Evolutionary conservation across 2,797 vertebrate species (phyloP).

Genomic region (Bucorvus abyssinicus): DNA sequence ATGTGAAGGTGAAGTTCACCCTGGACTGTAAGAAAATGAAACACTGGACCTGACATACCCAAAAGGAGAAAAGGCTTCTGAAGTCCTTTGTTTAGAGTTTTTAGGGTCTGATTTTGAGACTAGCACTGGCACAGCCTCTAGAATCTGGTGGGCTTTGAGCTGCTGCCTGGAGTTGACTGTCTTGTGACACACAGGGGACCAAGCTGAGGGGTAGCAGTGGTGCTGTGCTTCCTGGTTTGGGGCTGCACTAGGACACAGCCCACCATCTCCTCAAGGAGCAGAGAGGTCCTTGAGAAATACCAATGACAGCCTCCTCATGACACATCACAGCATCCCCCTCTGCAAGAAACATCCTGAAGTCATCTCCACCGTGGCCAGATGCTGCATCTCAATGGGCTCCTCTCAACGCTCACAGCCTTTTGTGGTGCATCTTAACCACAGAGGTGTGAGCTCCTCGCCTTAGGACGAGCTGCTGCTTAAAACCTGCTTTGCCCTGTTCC

Average conservation of each 20-base stretch:
- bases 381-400: background rate
- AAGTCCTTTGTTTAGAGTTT: background rate
- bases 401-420: background rate
- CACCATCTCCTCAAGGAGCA: background rate
- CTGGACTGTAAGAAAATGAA: background rate
- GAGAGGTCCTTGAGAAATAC: accelerated
- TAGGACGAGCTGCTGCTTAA: background rate
- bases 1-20: background rate
- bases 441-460: background rate
- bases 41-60: background rate
- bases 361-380: background rate
- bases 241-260: background rate
- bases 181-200: accelerated
- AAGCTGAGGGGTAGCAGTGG: background rate
- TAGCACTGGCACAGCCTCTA: background rate
- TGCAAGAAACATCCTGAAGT: background rate
- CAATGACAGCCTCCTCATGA: accelerated
- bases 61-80: background rate
- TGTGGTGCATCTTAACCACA: background rate
- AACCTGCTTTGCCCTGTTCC: background rate
- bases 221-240: background rate
- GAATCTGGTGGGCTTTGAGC: background rate
- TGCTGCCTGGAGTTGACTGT: background rate
- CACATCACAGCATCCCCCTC: background rate
- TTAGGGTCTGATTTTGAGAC: background rate